Base-by-base conservation (phyloP, 2,797 vertebrate genomes). In the Lepidocolaptes lacrymiger region DNA sequence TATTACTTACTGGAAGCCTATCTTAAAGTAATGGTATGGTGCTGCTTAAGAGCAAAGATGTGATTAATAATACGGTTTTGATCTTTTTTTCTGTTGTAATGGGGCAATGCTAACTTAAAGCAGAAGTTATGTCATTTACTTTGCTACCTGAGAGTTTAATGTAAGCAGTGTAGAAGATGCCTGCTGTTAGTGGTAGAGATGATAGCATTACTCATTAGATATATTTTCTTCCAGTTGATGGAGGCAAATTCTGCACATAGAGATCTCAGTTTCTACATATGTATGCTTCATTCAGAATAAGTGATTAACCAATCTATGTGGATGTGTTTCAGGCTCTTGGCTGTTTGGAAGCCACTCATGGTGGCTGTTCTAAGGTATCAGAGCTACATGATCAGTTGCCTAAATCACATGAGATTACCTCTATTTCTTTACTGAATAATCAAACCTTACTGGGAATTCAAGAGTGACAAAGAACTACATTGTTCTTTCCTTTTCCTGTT, bases 31-130 rank as follows among this genome's bases (percentile, higher is more conserved):
- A 94, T 82, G 83, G 55, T 63, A 56, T 79, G 86, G 49, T 84
- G 68, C 74, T 85, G 52, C 63, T 88, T 90, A 91, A 49, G 51
- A 96, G 90, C 52, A 32, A 69, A 82, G 74, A 63, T 89, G 83
- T 96, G 95, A 96, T 97, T 95, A 90, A 97, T 92, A 76, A 61
- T 32, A 71, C 76, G 43, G 59, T 62, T 95, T 93, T 88, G 90
- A 88, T 91, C 56, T 87, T 74, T 82, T 52, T 91, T 91, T 85
- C 68, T 86, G 36, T 78, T 88, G 72, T 86, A 87, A 90, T 88
- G 55, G 71, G 36, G 14, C 41, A 90, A 43, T 43, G 71, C 63
- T 81, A 72, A 76, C 68, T 91, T 89, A 82, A 81, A 95, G 64
- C 64, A 92, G 52, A 87, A 95, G 83, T 96, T 96, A 87, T 85